Evolutionary conservation across 2,888 invertebrate species (phyloP), one percentile per base, ranked within the genome.

Genomic region (Tanaodytes sp.): DNA sequence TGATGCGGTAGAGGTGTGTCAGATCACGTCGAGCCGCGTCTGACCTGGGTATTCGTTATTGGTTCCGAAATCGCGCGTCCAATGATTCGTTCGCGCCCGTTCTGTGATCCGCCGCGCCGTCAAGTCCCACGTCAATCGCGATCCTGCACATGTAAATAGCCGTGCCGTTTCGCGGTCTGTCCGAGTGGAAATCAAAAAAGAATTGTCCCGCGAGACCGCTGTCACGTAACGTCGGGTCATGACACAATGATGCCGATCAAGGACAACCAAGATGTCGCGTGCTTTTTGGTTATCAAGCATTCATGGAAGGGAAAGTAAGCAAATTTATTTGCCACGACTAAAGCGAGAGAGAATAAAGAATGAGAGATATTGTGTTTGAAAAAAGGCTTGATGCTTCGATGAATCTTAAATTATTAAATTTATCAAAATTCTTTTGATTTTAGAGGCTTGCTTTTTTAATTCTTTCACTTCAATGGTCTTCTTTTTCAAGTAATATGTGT

Each of bases 291-390:
- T 82, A 97, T 95, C 30, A 99, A 99, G 87, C 97, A 97, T 86
- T 96, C 94, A 19, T 99, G 98, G 98, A 98, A 97, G 86, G 99
- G 98, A 85, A 98, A 95, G 93, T 94, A 86, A 88, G 91, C 23
- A 23, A 23, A 8, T 8, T 8, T 23, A n/a, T n/a, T n/a, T n/a
- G n/a, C n/a, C n/a, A n/a, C n/a, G n/a, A n/a, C n/a, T n/a, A n/a
- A n/a, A n/a, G n/a, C n/a, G n/a, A n/a, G n/a, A n/a, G n/a, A n/a
- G n/a, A n/a, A n/a, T n/a, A n/a, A n/a, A n/a, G n/a, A n/a, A n/a
- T n/a, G n/a, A n/a, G n/a, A n/a, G n/a, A n/a, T n/a, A n/a, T n/a
- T n/a, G n/a, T n/a, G n/a, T n/a, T n/a, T n/a, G n/a, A n/a, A n/a
- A n/a, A n/a, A n/a, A n/a, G n/a, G n/a, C n/a, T n/a, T n/a, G n/a